A percentile compares a stretch with the other conserved stretches of the same genome.
phyloP scores from a whole-genome alignment of 2,888 invertebrate genomes.

The Caenorhabditis afra region DNA sequence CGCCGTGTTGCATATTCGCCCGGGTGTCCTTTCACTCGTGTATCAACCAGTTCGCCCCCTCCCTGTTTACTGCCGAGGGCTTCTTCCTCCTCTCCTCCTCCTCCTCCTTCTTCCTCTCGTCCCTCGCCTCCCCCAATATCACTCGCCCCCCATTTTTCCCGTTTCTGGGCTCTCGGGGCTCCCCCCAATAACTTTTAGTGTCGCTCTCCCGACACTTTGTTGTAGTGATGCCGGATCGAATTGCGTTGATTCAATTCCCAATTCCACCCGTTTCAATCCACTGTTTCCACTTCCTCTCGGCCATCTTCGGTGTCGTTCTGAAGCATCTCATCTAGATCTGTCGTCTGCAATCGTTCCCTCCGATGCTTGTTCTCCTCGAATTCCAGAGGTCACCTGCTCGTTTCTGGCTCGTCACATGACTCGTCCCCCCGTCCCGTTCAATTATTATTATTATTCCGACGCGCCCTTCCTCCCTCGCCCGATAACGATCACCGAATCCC shows the following conservation, averaged over 20 bases:
- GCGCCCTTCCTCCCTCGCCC: too few species aligned
- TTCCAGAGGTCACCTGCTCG: background rate
- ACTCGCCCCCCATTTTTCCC: background rate
- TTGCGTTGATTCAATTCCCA: too few species aligned
- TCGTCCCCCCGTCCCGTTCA: too few species aligned
- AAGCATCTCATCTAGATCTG: background rate
- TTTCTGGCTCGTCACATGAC: background rate
- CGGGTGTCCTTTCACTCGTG: background rate
- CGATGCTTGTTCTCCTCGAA: slow-evolving; percentile 6
- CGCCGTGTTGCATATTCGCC: slow-evolving; percentile 9
- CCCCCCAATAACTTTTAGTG: too few species aligned
- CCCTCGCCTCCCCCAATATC: background rate
- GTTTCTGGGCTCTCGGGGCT: too few species aligned
- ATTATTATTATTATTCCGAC: too few species aligned
- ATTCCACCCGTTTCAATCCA: too few species aligned
- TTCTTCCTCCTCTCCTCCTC: background rate
- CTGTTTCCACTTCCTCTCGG: too few species aligned
- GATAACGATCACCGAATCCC: too few species aligned
- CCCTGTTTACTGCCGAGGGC: background rate
- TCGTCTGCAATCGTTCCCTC: background rate
- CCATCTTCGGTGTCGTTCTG: too few species aligned
- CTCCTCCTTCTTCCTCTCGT: background rate
- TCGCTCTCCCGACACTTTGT: too few species aligned
- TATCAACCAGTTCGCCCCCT: slow-evolving; percentile 14
- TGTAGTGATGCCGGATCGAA: too few species aligned